Conservation (phyloP, 2,113 vertebrate genomes). For the Lutjanus erythropterus region DNA sequence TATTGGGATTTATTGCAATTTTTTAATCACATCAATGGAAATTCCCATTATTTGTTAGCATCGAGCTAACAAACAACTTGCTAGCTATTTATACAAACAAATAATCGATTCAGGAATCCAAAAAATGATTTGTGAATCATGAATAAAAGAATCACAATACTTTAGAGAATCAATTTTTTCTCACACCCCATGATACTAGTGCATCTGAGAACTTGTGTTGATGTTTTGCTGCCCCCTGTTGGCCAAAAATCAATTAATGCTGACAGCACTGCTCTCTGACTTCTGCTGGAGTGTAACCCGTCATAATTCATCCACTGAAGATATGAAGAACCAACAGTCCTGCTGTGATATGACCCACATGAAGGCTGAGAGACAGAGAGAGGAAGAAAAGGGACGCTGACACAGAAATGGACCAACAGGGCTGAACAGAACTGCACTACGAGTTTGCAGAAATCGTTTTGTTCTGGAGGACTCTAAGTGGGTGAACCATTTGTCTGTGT, state of each 20-base stretch:
- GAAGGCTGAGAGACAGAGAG: not conserved
- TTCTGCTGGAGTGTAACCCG: slow-evolving; percentile 5
- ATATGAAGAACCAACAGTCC: slow-evolving; percentile 19
- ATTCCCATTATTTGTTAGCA: too few species aligned
- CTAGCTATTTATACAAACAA: too few species aligned
- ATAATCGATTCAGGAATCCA: too few species aligned
- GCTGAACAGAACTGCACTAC: slow-evolving; percentile 5
- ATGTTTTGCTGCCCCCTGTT: slow-evolving; percentile 3
- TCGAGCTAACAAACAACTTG: too few species aligned
- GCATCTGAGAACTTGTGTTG: not conserved
- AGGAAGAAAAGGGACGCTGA: not conserved
- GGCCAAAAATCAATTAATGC: not conserved
- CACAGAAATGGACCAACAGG: not conserved
- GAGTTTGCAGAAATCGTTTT: slow-evolving; percentile 17
- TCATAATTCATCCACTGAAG: slow-evolving; percentile 20
- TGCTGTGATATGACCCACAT: slow-evolving; percentile 24
- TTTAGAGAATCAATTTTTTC: too few species aligned
- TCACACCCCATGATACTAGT: too few species aligned
- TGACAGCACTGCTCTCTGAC: not conserved
- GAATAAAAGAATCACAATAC: too few species aligned
- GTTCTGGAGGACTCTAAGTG: not conserved
- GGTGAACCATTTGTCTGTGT: slow-evolving; percentile 10
- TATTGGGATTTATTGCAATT: too few species aligned
- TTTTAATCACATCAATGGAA: too few species aligned
- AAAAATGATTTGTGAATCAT: too few species aligned